phyloP scores from a whole-genome alignment of 2,888 invertebrate species.

The Eupithecia abbreviata region DNA sequence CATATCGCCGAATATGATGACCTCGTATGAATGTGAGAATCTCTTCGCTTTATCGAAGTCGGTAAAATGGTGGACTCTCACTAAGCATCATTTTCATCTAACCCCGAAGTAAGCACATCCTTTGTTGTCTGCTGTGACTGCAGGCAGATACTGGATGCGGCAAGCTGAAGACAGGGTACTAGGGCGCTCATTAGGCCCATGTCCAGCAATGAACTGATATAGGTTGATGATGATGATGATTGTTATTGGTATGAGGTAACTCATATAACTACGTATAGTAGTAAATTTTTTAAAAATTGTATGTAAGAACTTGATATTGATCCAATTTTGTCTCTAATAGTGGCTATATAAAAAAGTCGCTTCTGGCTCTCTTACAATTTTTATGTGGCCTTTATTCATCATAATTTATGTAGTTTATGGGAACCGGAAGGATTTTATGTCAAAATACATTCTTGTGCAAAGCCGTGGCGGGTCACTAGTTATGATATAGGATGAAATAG shows the following conservation, averaged over 20 bases:
- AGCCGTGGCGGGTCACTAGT: background rate
- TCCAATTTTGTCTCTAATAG: background rate
- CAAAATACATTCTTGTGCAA: conserved; percentile 2
- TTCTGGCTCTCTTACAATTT: background rate
- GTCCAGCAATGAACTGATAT: too few relatives aligned
- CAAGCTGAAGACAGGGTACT: too few relatives aligned
- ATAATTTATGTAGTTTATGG: background rate
- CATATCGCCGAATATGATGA: too few relatives aligned
- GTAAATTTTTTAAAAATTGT: too few relatives aligned
- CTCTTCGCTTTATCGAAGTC: too few relatives aligned
- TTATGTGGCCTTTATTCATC: background rate
- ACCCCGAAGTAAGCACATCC: background rate
- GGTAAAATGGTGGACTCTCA: background rate
- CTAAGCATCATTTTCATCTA: background rate
- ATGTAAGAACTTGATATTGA: too few relatives aligned
- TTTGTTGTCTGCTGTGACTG: background rate
- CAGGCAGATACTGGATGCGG: too few relatives aligned
- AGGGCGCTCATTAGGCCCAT: too few relatives aligned
- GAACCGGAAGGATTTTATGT: background rate
- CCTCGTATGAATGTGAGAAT: too few relatives aligned
- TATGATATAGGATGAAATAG: conserved; percentile 1
- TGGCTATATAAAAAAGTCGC: background rate
- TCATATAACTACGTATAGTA: too few relatives aligned
- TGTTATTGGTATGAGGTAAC: too few relatives aligned
- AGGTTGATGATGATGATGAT: too few relatives aligned